Evolutionary conservation across 2,888 invertebrate species (phyloP).

Genomic region (Oscheius onirici): DNA sequence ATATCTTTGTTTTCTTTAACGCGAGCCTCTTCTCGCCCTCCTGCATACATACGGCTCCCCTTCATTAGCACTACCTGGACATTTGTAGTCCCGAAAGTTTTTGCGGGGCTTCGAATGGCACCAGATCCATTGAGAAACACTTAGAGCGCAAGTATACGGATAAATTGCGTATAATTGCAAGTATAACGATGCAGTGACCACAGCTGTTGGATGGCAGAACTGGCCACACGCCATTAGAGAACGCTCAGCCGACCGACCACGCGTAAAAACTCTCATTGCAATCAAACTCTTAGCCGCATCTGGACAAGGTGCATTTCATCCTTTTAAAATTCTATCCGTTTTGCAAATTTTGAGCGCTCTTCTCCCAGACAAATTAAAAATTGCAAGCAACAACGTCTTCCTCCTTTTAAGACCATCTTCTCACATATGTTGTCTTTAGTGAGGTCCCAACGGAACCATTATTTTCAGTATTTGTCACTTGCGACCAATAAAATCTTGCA

Average conservation of each 20-base stretch:
- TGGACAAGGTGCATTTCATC: background rate
- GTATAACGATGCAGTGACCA: conserved; percentile 25
- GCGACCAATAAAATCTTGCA: background rate
- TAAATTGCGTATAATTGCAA: conserved; percentile 31
- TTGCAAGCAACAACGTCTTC: background rate
- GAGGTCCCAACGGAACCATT: background rate
- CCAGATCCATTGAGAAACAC: background rate
- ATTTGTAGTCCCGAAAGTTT: background rate
- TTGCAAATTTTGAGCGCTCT: background rate
- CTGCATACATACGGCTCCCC: conserved; percentile 15
- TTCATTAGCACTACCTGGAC: conserved; percentile 1
- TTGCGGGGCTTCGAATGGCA: too few relatives aligned
- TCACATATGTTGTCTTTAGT: background rate
- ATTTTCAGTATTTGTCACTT: conserved; percentile 13
- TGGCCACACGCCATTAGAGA: conserved; percentile 29
- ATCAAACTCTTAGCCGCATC: conserved; percentile 14
- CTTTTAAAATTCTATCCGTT: background rate
- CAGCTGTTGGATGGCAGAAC: conserved; percentile 31
- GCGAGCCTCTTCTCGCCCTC: conserved; percentile 30
- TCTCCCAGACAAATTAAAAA: too few relatives aligned
- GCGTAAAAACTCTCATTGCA: conserved; percentile 28
- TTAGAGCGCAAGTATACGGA: background rate
- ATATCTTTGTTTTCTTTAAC: conserved; percentile 33
- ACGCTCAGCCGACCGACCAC: conserved; percentile 26
- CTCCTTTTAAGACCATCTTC: background rate